These are phyloP conservation scores for Leucoraja ocellata DNA, from an alignment of 2,797 vertebrate genomes.

Conservation along the genomic window DNA sequence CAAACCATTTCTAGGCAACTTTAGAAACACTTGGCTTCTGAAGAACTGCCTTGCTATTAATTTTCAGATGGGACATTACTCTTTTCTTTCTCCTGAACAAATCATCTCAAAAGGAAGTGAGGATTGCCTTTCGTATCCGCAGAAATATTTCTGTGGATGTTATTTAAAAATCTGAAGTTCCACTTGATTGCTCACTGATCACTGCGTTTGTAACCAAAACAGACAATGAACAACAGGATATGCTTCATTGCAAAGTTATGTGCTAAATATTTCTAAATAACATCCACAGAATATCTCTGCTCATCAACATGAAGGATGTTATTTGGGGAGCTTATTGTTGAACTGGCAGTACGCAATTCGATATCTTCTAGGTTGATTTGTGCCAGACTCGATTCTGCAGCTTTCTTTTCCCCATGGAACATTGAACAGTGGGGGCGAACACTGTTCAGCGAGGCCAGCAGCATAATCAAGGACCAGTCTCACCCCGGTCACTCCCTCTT, in stretches of 20 bases:
- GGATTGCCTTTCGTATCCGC: neutral
- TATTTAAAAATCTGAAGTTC: neutral
- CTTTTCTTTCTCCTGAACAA: conserved; percentile 5
- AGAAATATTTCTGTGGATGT: neutral
- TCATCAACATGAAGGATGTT: neutral
- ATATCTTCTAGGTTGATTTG: no score
- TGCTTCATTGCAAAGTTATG: conserved; percentile 5
- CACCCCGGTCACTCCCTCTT: no score
- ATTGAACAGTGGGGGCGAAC: no score
- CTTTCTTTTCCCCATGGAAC: no score
- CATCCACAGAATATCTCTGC: neutral
- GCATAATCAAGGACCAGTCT: no score
- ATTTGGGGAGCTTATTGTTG: neutral
- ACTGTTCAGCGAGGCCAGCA: no score
- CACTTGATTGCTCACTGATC: neutral
- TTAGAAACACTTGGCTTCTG: neutral
- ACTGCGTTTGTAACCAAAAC: neutral
- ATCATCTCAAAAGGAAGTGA: neutral
- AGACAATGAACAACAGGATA: neutral
- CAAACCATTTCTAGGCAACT: neutral
- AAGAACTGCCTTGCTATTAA: neutral
- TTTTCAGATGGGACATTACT: neutral
- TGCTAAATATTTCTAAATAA: neutral
- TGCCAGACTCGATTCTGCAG: no score
- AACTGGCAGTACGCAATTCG: no score